These are phyloP conservation scores for Psephotus haematonotus DNA, from an alignment of 2,113 vertebrate genomes.

Conservation along the genomic window DNA sequence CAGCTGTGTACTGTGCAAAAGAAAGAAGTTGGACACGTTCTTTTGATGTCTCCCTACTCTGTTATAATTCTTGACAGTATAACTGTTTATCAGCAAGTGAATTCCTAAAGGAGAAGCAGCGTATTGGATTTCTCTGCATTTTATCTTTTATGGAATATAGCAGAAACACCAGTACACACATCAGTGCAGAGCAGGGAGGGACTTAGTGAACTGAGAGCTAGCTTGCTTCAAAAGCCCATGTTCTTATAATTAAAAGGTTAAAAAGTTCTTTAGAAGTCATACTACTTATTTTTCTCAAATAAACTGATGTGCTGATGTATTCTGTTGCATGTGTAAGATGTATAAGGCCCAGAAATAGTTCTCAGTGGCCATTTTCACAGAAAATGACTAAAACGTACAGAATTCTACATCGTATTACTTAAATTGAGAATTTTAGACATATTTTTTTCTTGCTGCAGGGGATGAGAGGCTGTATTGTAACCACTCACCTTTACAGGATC, in stretches of 20 bases:
- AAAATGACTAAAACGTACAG: background rate
- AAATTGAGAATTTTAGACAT: background rate
- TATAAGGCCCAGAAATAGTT: background rate
- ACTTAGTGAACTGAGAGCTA: background rate
- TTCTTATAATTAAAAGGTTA: background rate
- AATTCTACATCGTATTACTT: background rate
- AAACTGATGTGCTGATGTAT: background rate
- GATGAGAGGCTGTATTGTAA: background rate
- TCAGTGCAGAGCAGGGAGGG: background rate
- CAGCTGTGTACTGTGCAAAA: background rate
- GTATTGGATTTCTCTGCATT: constrained; percentile 50
- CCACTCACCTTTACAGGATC: background rate
- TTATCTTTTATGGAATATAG: constrained; percentile 9
- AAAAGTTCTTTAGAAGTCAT: background rate
- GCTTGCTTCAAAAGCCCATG: background rate
- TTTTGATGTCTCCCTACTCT: constrained; percentile 27
- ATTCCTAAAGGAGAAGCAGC: constrained; percentile 23
- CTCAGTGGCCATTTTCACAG: background rate
- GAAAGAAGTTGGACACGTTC: background rate
- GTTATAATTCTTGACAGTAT: constrained; percentile 37
- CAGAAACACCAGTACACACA: background rate
- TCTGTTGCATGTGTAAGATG: background rate
- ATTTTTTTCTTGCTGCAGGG: background rate
- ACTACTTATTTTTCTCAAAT: background rate
- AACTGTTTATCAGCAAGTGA: constrained; percentile 42